Evolutionary conservation across 2,888 invertebrate species (phyloP), one percentile per base, ranked within the genome.

Genomic region (Schrankia costaestrigalis): DNA sequence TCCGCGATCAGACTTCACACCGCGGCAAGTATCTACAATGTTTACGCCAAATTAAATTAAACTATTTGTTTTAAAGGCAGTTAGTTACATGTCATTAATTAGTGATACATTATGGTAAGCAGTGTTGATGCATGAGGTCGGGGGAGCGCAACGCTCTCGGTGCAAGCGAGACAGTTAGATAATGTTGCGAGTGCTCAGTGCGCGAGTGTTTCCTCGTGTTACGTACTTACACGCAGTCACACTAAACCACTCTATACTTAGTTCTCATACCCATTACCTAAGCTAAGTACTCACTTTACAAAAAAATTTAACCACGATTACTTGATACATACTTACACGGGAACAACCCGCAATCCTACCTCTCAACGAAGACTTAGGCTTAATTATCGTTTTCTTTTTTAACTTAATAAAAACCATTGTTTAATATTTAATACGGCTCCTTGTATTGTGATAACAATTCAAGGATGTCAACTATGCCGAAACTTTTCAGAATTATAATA

Each of bases 381-480:
- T n/a, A n/a, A n/a, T n/a, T n/a, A n/a, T n/a, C n/a, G n/a, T n/a
- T n/a, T n/a, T n/a, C n/a, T n/a, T n/a, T n/a, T n/a, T n/a, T n/a
- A n/a, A n/a, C n/a, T n/a, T n/a, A n/a, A n/a, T n/a, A n/a, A n/a
- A n/a, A n/a, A n/a, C n/a, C n/a, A n/a, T n/a, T n/a, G n/a, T n/a
- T n/a, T n/a, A n/a, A n/a, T n/a, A n/a, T n/a, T n/a, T n/a, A n/a
- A n/a, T n/a, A n/a, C n/a, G n/a, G n/a, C n/a, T n/a, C n/a, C n/a
- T n/a, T n/a, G n/a, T n/a, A n/a, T n/a, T n/a, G 63, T 63, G 63
- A 68, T 57, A 3, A 3, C n/a, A 63, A 71, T 67, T 79, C 83
- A 84, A 84, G 84, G 82, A 80, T 71, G 79, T 75, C 83, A 64
- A 78, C 81, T 70, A 75, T 78, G 78, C 71, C 66, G 64, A 76